Base-by-base conservation (phyloP, 2,888 invertebrate genomes). In the Griposia aprilina region DNA sequence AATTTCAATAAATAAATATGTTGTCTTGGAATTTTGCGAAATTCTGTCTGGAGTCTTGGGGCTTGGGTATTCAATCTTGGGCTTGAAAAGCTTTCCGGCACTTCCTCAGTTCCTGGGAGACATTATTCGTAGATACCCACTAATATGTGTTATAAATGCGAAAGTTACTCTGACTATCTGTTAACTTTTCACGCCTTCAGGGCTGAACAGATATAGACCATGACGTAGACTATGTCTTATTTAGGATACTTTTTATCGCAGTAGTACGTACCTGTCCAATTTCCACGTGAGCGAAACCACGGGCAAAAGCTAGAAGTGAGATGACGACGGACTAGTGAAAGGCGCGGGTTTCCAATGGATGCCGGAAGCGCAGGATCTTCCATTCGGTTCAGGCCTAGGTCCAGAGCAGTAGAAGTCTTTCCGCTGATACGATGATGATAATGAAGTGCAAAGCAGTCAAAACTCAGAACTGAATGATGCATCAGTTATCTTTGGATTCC, bases 391-490 rank as follows among this genome's bases (percentile, higher is more conserved):
- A 41, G 15, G 5, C 23, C 17, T 17, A 17, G 5, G 1, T 17
- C 6, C 10, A 50, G 23, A 0, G 10, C 8, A 8, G 5, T 41
- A 2, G 10, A 41, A n/a, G 6, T 36, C 0, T 63, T 20, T 48
- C n/a, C 0, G 60, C 7, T 45, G 11, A 17, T 8, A 52, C 7
- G 23, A 26, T 20, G 0, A 11, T 52, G n/a, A 45, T 26, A 23
- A 26, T 30, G 59, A 59, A 55, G 17, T 55, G 17, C 17, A 26
- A 78, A 45, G 5, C 52, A 45, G 50, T n/a, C 57, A 57, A 65
- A 62, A 55, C 20, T 30, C 30, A 50, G 8, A 57, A 67, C 30
- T 67, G 7, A 57, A 55, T 82, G 17, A 82, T 50, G 30, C 48
- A 55, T 55, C 69, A 78, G 69, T 66, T 60, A n/a, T n/a, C 17